These are phyloP conservation scores for Hyla sarda DNA, from an alignment of 2,113 vertebrate genomes.

Conservation along the genomic window DNA sequence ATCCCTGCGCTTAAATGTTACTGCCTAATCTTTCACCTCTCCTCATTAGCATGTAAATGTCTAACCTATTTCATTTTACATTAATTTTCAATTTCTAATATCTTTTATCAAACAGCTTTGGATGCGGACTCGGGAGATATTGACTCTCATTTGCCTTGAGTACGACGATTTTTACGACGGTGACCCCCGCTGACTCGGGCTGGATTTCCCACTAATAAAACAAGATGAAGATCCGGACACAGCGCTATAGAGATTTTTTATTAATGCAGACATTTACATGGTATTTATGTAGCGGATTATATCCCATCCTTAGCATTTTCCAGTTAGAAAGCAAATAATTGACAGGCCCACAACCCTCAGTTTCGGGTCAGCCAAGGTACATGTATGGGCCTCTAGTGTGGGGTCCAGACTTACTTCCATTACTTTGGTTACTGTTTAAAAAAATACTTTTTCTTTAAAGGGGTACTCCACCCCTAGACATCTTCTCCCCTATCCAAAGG, in stretches of 20 bases:
- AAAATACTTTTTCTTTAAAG: too few relatives aligned
- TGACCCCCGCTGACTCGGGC: constrained; percentile 16
- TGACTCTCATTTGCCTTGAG: constrained; percentile 31
- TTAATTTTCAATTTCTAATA: constrained; percentile 50
- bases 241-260: background rate
- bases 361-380: too few relatives aligned
- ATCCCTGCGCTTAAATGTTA: constrained; percentile 34
- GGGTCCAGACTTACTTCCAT: too few relatives aligned
- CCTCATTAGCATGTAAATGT: constrained; percentile 47
- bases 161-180: background rate
- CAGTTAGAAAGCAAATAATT: background rate
- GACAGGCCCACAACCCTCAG: background rate
- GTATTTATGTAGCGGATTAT: background rate
- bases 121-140: constrained; percentile 21
- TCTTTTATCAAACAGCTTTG: constrained; percentile 25
- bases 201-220: constrained; percentile 14
- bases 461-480: too few relatives aligned
- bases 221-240: background rate
- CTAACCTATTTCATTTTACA: constrained; percentile 39
- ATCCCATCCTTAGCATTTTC: background rate
- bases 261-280: constrained; percentile 5
- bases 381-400: too few relatives aligned
- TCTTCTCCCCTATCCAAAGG: too few relatives aligned
- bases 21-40: constrained; percentile 31
- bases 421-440: too few relatives aligned